Base-by-base conservation (phyloP, 2,888 invertebrate species). In the Pristionchus fissidentatus region DNA sequence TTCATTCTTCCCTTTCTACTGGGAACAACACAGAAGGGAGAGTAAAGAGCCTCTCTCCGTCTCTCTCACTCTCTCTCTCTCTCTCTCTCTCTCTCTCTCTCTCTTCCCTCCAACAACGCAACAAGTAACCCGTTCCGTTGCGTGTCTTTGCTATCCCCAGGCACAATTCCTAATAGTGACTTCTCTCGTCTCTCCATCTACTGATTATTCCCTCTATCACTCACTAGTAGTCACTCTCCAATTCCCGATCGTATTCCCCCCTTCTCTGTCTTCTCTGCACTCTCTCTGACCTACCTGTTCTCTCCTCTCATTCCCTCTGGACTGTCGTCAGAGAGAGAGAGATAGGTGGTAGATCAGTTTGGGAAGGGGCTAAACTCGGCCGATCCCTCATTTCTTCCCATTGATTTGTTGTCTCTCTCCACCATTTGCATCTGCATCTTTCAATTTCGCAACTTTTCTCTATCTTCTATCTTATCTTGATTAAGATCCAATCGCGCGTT, bases 321-420 rank as follows among this genome's bases (percentile, higher is more conserved):
- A 10, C 29, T 10, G 10, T 49, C 49, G 49, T 49, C 49, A 49
- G 19, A 49, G 49, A 15, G 49, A 49, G 49, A 49, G 4, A 75
- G 73, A 13, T 22, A 43, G 73, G n/a, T n/a, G 46, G 75, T 75
- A 75, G 75, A 75, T 75, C 75, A 75, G 29, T n/a, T n/a, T n/a
- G 66, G 66, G 62, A 66, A 38, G 66, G 38, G 62, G 35, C 35
- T 19, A n/a, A 46, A 49, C 49, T 49, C 19, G 13, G 49, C 10
- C 19, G 10, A 49, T 49, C 49, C 49, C 19, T 49, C 49, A 15
- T 49, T 49, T 19, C 49, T 19, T 73, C 49, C 46, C 46, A 75
- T 46, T 75, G 75, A 46, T 75, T 29, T 26, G 0, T 49, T 49
- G 26, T 43, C 70, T 77, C 75, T 41, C 41, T 38, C 70, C 35